Evolutionary conservation across 2,113 vertebrate genomes (phyloP).

Genomic region (Pardalotus punctatus): DNA sequence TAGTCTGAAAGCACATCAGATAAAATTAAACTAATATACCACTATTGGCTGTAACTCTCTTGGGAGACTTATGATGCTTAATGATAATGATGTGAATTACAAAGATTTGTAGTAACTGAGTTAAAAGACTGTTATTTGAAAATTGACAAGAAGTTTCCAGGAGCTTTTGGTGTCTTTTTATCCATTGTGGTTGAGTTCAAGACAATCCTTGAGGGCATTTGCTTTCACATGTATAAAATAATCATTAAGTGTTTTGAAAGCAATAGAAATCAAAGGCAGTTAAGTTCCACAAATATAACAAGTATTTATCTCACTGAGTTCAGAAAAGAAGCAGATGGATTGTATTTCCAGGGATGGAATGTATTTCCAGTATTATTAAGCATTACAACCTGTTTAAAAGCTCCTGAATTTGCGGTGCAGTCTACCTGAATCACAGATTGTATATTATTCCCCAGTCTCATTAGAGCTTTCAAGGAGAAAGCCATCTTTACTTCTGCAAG

Average conservation of each 20-base stretch:
- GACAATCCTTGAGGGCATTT: slow-evolving; percentile 40
- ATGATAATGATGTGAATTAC: not conserved
- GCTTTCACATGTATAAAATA: slow-evolving; percentile 39
- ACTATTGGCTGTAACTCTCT: not conserved
- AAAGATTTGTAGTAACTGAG: not conserved
- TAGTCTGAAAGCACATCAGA: slow-evolving; percentile 29
- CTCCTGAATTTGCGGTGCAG: slow-evolving; percentile 45
- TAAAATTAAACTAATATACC: not conserved
- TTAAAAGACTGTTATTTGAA: slow-evolving; percentile 47
- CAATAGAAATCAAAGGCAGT: slow-evolving; percentile 43
- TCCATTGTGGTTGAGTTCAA: not conserved
- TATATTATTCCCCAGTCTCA: slow-evolving; percentile 74
- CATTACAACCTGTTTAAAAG: slow-evolving; percentile 65
- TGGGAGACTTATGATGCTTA: not conserved
- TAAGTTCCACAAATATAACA: slow-evolving; percentile 52
- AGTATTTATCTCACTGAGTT: slow-evolving; percentile 44
- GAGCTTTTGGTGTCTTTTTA: slow-evolving; percentile 27
- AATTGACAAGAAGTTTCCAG: slow-evolving; percentile 45
- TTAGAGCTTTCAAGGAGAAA: slow-evolving; percentile 78
- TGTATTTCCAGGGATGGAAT: slow-evolving; percentile 51
- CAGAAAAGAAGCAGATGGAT: slow-evolving; percentile 60
- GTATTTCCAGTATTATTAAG: slow-evolving; percentile 55
- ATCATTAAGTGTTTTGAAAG: slow-evolving; percentile 39
- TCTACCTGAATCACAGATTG: slow-evolving; percentile 66
- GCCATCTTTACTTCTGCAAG: slow-evolving; percentile 68